Conservation (phyloP, 2,888 invertebrate species). For the Cheilosia variabilis region DNA sequence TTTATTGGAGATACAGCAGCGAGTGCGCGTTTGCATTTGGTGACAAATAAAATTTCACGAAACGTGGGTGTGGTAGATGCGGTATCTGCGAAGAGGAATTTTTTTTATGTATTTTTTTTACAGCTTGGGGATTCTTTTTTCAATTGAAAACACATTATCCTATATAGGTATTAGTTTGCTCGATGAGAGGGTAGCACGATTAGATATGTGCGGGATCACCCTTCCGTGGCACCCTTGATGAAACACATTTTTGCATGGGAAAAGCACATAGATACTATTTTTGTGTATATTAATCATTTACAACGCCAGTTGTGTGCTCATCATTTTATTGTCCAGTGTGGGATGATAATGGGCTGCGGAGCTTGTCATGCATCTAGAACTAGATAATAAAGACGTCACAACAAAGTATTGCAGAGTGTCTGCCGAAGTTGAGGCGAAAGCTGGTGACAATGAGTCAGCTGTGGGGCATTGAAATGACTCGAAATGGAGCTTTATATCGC, state of each 20-base stretch:
- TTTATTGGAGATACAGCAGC: slow-evolving; percentile 38
- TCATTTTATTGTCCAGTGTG: background rate
- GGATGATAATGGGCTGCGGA: background rate
- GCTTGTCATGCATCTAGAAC: background rate
- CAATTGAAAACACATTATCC: slow-evolving; percentile 31
- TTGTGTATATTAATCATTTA: background rate
- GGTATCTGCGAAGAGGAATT: slow-evolving; percentile 63
- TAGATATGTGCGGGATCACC: background rate
- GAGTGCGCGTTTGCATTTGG: slow-evolving; percentile 62
- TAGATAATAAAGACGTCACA: too few species aligned
- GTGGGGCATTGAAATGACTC: too few species aligned
- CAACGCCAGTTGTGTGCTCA: slow-evolving; percentile 1
- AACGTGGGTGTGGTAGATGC: slow-evolving; percentile 70
- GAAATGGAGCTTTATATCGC: too few species aligned
- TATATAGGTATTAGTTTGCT: slow-evolving; percentile 1
- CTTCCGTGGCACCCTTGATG: background rate
- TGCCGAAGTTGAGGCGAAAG: too few species aligned
- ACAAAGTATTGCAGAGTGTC: background rate
- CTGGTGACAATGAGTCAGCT: too few species aligned
- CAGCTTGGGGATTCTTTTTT: slow-evolving; percentile 16
- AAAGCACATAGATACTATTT: slow-evolving; percentile 18
- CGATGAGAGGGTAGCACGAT: background rate
- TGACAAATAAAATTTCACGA: slow-evolving; percentile 65
- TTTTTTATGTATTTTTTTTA: slow-evolving; percentile 28
- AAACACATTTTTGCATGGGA: slow-evolving; percentile 8